Evolutionary conservation across 92 coral and sea anemone genomes (phyloP), one percentile per base, ranked within the genome.

Genomic region (Isaurus tuberculatus): DNA sequence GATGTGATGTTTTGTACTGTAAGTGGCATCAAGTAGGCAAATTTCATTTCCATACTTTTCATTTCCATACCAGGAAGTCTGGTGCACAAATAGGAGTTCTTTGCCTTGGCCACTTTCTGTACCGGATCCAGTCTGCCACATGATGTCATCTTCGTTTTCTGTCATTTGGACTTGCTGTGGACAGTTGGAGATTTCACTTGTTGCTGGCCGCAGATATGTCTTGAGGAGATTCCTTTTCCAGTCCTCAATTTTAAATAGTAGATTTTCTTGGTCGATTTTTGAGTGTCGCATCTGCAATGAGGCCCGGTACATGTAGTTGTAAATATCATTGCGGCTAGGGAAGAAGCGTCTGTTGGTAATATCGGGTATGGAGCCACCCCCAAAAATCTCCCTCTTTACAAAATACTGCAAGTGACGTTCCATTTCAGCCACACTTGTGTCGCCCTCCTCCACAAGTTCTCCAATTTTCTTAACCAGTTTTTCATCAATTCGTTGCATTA

Each of bases 341-440:
- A 68, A 79, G 27, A 85, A 89, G 10, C 89, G 72, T 27, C 63
- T 42, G 79, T 72, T 89, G 27, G 66, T 37, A 0, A 66, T 8
- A 15, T 36, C 73, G 0, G 89, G 92, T 14, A 48, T 25, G 48
- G 63, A 10, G 6, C 46, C 19, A 26, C 71, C 86, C 51, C 30
- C 29, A 75, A 85, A 89, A 37, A 81, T 46, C 79, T 89, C 89
- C 25, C 15, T 70, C 72, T 81, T 89, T n/a, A 87, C 84, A 40
- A 37, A 84, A 44, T 31, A 15, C 8, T 17, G 22, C 10, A 91
- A 40, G 72, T 91, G 91, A 13, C 89, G 72, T 31, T 79, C 68
- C 91, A 91, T 91, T 48, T 91, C 94, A 31, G 84, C 32, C 36
- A 83, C 88, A 80, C 87, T 69, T 0, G 30, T 91, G 46, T 84